These are phyloP conservation scores for Bombycilla garrulus DNA, from an alignment of 2,113 vertebrate species.

Conservation along the genomic window DNA sequence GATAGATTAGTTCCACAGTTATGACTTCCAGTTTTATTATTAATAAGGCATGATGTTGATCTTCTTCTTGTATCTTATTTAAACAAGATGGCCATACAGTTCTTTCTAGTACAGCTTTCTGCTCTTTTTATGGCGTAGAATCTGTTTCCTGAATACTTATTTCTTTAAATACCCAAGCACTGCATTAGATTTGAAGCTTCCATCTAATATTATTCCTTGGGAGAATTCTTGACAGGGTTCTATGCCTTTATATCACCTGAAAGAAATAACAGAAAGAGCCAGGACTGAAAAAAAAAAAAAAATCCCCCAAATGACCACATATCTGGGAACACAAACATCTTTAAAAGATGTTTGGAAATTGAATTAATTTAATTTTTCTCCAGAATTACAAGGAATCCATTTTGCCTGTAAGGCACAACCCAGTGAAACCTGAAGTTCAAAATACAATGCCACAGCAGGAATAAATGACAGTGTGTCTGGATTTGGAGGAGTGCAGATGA, in stretches of 20 bases:
- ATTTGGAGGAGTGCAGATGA: neutral
- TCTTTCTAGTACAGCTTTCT: neutral
- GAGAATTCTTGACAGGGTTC: neutral
- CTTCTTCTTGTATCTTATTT: slow-evolving; percentile 48
- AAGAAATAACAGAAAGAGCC: neutral
- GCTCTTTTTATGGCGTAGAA: neutral
- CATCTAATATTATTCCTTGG: neutral
- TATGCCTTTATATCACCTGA: neutral
- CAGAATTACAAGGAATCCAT: neutral
- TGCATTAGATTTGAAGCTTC: neutral
- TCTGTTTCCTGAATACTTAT: neutral
- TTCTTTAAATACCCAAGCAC: neutral
- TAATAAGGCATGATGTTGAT: slow-evolving; percentile 55
- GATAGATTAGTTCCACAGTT: slow-evolving; percentile 57
- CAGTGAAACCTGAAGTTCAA: slow-evolving; percentile 1
- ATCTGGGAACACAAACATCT: neutral
- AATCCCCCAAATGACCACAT: neutral
- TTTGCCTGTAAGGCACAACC: neutral
- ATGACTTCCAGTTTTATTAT: slow-evolving; percentile 61
- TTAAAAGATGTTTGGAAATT: neutral
- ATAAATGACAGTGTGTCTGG: neutral
- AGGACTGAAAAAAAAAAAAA: neutral
- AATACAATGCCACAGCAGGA: neutral
- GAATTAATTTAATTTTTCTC: neutral
- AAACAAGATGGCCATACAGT: slow-evolving; percentile 35